phyloP scores from a whole-genome alignment of 2,888 invertebrate species.

The Euplexia lucipara region DNA sequence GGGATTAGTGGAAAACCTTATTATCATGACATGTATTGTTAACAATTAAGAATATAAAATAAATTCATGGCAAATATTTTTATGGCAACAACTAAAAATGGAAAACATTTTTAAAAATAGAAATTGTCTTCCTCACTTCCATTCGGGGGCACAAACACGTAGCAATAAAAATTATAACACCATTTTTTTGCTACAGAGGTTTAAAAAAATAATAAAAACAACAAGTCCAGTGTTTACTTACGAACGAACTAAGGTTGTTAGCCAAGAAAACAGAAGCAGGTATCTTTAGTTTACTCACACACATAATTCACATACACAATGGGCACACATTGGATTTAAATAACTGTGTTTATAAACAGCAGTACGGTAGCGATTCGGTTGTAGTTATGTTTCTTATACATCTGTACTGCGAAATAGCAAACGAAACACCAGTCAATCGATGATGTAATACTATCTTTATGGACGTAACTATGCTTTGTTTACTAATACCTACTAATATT shows the following conservation, averaged over 20 bases:
- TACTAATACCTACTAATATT: slow-evolving; percentile 16
- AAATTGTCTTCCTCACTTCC: too few species aligned
- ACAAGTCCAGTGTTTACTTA: neutral
- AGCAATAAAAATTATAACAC: too few species aligned
- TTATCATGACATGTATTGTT: too few species aligned
- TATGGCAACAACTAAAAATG: too few species aligned
- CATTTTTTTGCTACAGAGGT: too few species aligned
- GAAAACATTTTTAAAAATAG: too few species aligned
- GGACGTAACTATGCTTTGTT: slow-evolving; percentile 32
- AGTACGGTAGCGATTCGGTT: slow-evolving; percentile 21
- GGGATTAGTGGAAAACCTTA: too few species aligned
- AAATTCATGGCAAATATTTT: too few species aligned
- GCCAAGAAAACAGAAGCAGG: neutral
- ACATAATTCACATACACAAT: slow-evolving; percentile 22
- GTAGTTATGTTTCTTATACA: slow-evolving; percentile 31
- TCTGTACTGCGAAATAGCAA: slow-evolving; percentile 20
- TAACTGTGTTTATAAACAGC: slow-evolving; percentile 48
- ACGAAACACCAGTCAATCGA: slow-evolving; percentile 15
- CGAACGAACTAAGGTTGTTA: neutral
- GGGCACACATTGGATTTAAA: slow-evolving; percentile 30
- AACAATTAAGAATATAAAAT: too few species aligned
- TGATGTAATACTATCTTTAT: slow-evolving; percentile 37
- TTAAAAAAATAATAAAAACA: too few species aligned
- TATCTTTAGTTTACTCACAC: slow-evolving; percentile 3
- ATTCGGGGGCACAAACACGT: too few species aligned